Conservation (phyloP, 2,113 vertebrate genomes). For the Panurus biarmicus region DNA sequence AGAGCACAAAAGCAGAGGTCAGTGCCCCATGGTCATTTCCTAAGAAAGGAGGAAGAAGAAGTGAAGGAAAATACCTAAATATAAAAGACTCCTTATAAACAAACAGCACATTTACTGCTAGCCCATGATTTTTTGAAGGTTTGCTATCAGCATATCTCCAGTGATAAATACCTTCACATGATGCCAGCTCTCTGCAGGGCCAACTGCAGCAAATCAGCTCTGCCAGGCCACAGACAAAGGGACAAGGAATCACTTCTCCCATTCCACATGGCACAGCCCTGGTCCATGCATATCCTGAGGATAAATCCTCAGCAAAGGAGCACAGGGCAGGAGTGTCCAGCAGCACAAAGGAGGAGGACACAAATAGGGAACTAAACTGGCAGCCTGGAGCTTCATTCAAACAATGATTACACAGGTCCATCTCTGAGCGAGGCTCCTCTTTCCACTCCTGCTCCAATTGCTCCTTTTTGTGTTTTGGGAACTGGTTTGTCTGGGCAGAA, state of each 20-base stretch:
- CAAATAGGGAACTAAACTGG: background rate
- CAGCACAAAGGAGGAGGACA: background rate
- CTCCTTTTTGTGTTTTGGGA: background rate
- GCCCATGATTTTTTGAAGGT: background rate
- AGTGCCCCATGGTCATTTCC: background rate
- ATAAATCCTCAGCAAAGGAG: background rate
- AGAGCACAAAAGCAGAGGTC: background rate
- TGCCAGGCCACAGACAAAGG: background rate
- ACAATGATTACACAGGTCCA: background rate
- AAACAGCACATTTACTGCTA: background rate
- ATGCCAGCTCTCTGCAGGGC: background rate
- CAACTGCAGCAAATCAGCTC: background rate
- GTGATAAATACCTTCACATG: background rate
- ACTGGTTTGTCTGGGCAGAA: background rate
- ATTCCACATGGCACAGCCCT: background rate
- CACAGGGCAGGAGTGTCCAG: background rate
- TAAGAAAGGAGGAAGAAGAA: background rate
- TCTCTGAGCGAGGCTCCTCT: background rate
- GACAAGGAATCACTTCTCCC: background rate
- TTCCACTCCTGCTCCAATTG: background rate
- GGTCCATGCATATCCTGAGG: background rate
- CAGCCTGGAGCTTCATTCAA: background rate
- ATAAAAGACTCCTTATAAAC: background rate
- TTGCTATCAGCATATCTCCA: slow-evolving; percentile 4
- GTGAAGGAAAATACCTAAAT: background rate